Evolutionary conservation across 2,113 vertebrate genomes (phyloP).

Genomic region (Boleophthalmus pectinirostris): DNA sequence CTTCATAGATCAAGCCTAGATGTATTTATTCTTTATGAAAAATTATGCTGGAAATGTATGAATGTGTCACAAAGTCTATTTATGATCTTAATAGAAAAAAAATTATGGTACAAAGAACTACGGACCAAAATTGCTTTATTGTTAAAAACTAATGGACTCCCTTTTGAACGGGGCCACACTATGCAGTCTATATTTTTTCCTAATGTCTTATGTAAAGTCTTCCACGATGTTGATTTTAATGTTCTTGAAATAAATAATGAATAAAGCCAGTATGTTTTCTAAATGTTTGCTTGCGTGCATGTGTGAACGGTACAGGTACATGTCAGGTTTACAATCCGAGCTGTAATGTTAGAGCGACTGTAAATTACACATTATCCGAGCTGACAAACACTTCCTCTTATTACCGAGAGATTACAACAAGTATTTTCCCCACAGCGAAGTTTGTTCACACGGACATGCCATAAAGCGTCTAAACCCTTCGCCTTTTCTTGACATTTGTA

Average conservation of each 20-base stretch:
- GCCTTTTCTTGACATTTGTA: neutral
- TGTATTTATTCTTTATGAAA: slow-evolving; percentile 54
- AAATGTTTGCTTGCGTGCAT: neutral
- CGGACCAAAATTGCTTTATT: slow-evolving; percentile 63
- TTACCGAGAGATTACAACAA: slow-evolving; percentile 23
- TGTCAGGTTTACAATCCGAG: neutral
- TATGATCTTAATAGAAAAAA: slow-evolving; percentile 38
- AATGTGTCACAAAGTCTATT: slow-evolving; percentile 56
- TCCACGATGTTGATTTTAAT: slow-evolving; percentile 32
- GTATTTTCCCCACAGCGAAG: slow-evolving; percentile 3
- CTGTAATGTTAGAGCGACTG: neutral
- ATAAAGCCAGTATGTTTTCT: slow-evolving; percentile 5
- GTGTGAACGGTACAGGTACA: neutral
- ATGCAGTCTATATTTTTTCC: slow-evolving; percentile 48
- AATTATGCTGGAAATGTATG: slow-evolving; percentile 50
- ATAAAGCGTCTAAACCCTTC: neutral
- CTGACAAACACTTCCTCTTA: slow-evolving; percentile 47
- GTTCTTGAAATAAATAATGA: slow-evolving; percentile 35
- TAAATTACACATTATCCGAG: slow-evolving; percentile 24
- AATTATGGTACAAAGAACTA: slow-evolving; percentile 43
- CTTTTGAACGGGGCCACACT: slow-evolving; percentile 59
- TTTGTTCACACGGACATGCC: slow-evolving; percentile 26
- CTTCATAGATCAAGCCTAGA: slow-evolving; percentile 21
- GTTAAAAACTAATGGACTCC: slow-evolving; percentile 25
- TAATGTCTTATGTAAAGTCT: slow-evolving; percentile 33